phyloP scores from a whole-genome alignment of 1,140 invertebrate genomes.

The Camponotus vicinus region DNA sequence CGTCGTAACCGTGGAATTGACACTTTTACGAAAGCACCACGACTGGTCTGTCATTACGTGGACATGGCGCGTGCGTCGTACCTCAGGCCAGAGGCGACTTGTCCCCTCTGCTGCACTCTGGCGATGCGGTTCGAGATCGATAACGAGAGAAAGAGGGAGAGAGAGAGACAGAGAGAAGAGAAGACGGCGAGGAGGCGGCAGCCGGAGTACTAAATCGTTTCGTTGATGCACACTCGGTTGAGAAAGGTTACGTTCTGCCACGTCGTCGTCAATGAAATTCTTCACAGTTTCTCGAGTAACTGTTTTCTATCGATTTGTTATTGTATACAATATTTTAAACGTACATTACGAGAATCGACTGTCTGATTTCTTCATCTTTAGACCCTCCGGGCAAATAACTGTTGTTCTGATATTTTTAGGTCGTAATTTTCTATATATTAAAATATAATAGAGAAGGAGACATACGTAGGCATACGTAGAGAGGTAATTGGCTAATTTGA shows the following conservation, averaged over 20 bases:
- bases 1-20: constrained; percentile 60
- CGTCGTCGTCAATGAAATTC: constrained; percentile 51
- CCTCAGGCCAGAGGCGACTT: constrained; percentile 43
- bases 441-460: neutral
- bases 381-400: neutral
- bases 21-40: constrained; percentile 62
- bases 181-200: constrained; percentile 26
- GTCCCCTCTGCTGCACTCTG: constrained; percentile 23
- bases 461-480: neutral
- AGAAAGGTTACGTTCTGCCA: constrained; percentile 69
- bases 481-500: neutral
- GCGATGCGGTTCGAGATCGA: constrained; percentile 70
- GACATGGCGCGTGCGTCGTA: constrained; percentile 72
- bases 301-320: neutral
- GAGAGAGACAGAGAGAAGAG: constrained; percentile 1
- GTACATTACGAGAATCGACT: neutral
- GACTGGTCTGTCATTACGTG: constrained; percentile 64
- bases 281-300: neutral
- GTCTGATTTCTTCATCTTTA: neutral
- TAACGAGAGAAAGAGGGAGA: constrained; percentile 48
- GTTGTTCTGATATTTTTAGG: neutral
- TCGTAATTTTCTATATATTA: neutral
- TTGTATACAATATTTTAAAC: neutral
- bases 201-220: constrained; percentile 66
- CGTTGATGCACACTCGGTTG: constrained; percentile 69